These are phyloP conservation scores for Alligator mississippiensis DNA, from an alignment of 2,113 vertebrate species.

Conservation along the genomic window DNA sequence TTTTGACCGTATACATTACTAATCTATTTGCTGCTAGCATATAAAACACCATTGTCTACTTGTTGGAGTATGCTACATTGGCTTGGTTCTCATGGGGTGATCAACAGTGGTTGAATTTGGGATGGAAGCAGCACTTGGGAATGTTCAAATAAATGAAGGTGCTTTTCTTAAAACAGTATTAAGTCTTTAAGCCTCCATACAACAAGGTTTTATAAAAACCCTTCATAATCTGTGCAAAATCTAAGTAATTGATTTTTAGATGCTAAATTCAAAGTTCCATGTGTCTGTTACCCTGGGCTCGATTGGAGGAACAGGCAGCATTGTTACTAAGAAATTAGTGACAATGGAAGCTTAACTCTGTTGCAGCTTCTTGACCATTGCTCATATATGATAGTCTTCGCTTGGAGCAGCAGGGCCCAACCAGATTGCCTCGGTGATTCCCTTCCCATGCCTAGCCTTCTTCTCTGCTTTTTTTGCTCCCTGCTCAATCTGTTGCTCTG, in stretches of 20 bases:
- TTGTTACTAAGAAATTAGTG: neutral
- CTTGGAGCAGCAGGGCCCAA: no score
- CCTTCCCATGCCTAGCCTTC: no score
- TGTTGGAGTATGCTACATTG: neutral
- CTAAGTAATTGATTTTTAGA: constrained; percentile 6
- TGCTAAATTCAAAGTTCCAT: neutral
- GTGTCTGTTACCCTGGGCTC: neutral
- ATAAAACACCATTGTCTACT: constrained; percentile 1
- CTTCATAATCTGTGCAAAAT: constrained; percentile 24
- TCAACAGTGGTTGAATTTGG: neutral
- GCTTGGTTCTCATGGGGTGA: neutral
- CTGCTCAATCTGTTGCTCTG: no score
- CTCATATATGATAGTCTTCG: neutral
- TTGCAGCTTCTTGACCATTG: neutral
- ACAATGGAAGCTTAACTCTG: neutral
- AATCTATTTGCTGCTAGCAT: neutral
- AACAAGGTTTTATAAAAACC: constrained; percentile 18
- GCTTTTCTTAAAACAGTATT: neutral
- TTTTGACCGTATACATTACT: neutral
- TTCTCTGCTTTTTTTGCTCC: no score
- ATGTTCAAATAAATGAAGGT: neutral
- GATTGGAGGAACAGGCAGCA: neutral
- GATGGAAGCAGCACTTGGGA: neutral
- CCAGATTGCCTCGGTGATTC: no score
- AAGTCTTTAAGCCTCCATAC: neutral